A percentile compares a stretch with the other conserved stretches of the same genome.
Conservation (phyloP, 2,888 invertebrate genomes). For the Ischnura elegans region DNA sequence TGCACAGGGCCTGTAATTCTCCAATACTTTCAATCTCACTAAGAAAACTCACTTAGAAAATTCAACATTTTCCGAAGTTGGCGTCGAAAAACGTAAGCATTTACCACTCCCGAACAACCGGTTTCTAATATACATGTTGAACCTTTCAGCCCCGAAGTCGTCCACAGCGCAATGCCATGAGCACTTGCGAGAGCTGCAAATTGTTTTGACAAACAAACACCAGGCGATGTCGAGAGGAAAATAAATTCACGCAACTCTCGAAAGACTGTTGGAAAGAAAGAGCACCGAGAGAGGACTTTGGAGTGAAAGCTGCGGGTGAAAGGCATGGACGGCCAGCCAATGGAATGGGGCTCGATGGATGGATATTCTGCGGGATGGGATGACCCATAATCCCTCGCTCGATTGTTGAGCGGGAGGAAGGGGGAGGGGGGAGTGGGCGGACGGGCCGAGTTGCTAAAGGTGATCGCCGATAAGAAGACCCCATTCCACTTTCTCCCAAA, state of each 20-base stretch:
- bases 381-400: constrained; percentile 13
- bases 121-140: no score
- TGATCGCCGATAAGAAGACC: constrained; percentile 1
- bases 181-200: no score
- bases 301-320: constrained; percentile 5
- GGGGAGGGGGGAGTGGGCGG: not conserved
- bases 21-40: no score
- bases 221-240: not conserved
- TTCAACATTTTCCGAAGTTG: not conserved
- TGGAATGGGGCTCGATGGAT: not conserved
- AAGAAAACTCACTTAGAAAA: not conserved
- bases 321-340: not conserved
- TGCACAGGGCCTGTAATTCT: no score
- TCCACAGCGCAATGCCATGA: no score
- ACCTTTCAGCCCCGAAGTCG: no score
- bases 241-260: not conserved
- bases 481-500: not conserved
- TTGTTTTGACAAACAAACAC: not conserved
- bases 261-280: not conserved
- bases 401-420: not conserved
- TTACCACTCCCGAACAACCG: no score
- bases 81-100: not conserved
- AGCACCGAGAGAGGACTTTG: not conserved
- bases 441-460: not conserved
- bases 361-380: constrained; percentile 13